Percentiles rank a stretch among this genome's conserved stretches.
Evolutionary conservation across 2,888 invertebrate species (phyloP).

Genomic region (Lochmaea crataegi): DNA sequence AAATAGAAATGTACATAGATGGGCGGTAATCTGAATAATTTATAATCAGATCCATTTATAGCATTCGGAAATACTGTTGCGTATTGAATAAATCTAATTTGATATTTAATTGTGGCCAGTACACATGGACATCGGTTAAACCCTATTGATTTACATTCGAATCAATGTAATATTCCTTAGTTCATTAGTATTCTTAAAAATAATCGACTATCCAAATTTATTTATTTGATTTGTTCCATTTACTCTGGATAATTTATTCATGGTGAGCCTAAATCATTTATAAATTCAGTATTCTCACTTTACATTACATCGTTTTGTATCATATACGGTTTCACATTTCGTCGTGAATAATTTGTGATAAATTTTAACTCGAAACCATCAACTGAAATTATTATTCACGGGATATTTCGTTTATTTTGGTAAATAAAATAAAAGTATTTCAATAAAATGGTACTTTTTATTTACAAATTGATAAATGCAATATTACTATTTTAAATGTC

Average conservation of each 20-base stretch:
- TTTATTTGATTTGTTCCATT: background rate
- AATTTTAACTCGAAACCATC: background rate
- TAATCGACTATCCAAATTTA: background rate
- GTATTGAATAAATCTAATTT: slow-evolving; percentile 23
- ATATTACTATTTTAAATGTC: too few species aligned
- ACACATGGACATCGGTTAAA: slow-evolving; percentile 3
- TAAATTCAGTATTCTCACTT: background rate
- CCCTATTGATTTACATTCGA: slow-evolving; percentile 16
- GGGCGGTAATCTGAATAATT: slow-evolving; percentile 10
- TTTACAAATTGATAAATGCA: too few species aligned
- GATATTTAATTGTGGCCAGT: slow-evolving; percentile 30
- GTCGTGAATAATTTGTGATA: background rate
- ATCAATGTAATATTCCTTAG: slow-evolving; percentile 16
- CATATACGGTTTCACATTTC: background rate
- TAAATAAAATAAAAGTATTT: too few species aligned
- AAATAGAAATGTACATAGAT: background rate
- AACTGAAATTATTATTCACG: background rate
- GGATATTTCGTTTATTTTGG: too few species aligned
- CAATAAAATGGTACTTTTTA: too few species aligned
- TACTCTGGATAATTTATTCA: too few species aligned
- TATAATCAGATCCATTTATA: slow-evolving; percentile 18
- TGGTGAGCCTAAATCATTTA: background rate
- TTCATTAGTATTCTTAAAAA: slow-evolving; percentile 8
- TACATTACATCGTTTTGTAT: background rate
- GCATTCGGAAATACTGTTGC: slow-evolving; percentile 10